Base-by-base conservation (phyloP, 2,113 vertebrate genomes). In the Sebastes schlegelii region DNA sequence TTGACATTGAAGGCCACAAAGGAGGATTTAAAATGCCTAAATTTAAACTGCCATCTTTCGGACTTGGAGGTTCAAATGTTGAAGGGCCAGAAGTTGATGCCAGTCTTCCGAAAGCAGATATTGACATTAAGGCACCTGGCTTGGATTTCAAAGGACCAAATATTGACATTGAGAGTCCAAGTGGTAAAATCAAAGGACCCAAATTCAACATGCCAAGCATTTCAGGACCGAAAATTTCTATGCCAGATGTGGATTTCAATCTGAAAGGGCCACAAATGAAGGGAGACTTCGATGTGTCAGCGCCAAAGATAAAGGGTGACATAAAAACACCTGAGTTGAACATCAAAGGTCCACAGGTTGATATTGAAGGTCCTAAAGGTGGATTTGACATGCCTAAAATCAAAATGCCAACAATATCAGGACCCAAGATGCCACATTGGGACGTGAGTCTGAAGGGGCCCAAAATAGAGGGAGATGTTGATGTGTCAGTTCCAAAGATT, bases 21-120 rank as follows among this genome's bases (percentile, higher is more conserved):
- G 23, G 23, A 23, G 23, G 23, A 23, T 23, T 23, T 23, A 23
- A 23, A 23, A 23, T 23, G 23, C 23, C 23, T 23, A 23, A 23
- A 23, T 23, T 23, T 23, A 23, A 23, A 23, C 23, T 23, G 23
- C 23, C 23, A 21, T n/a, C 8, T 46, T 21, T 93, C 8, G 86
- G 94, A 19, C 49, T 94, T 6, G 77, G 92, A 91, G 85, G 88
- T 49, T 74, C 91, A 3, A 64, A 62, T 4, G 23, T 9, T 34
- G 69, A 26, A 17, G 69, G 34, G 6, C 23, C 57, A 48, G 66
- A 71, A 6, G 13, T 77, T 54, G 80, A 91, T 3, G 1, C 87
- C 0, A 61, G 72, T 2, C 1, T 81, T 34, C 77, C 68, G 0
- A 66, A 71, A 62, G 45, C 74, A 5, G 48, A 69, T 0, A 0